These are phyloP conservation scores for Lerema accius DNA, from an alignment of 1,140 invertebrate genomes.

Conservation along the genomic window DNA sequence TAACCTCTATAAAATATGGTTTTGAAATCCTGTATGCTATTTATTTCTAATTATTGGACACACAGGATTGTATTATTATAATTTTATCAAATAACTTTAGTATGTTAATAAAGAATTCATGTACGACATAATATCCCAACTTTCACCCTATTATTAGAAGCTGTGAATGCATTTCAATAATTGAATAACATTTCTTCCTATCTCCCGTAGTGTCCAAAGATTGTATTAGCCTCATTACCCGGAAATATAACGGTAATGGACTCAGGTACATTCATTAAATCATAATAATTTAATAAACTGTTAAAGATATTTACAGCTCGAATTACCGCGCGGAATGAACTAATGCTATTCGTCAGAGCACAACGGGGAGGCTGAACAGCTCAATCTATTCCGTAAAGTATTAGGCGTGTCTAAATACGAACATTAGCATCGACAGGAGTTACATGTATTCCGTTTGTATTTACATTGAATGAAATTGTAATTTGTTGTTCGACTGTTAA, in stretches of 20 bases:
- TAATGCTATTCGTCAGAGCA: constrained; percentile 51
- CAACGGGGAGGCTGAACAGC: constrained; percentile 54
- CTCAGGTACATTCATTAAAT: constrained; percentile 5
- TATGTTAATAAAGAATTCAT: too few species aligned
- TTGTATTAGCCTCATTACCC: not conserved
- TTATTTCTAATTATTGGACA: too few species aligned
- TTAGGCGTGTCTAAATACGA: constrained; percentile 67
- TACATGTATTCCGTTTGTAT: constrained; percentile 55
- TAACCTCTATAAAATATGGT: not conserved
- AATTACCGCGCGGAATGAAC: constrained; percentile 48
- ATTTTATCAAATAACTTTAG: too few species aligned
- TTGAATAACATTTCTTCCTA: not conserved
- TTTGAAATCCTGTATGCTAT: too few species aligned
- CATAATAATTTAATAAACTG: constrained; percentile 25
- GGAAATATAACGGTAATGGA: constrained; percentile 7
- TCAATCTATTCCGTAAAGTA: constrained; percentile 68
- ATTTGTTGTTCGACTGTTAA: constrained; percentile 71
- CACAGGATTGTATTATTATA: too few species aligned
- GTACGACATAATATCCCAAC: too few species aligned
- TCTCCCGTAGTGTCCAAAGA: not conserved
- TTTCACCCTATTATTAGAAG: too few species aligned
- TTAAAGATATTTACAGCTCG: constrained; percentile 21
- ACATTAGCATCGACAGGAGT: constrained; percentile 62
- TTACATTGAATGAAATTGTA: constrained; percentile 80
- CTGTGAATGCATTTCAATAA: too few species aligned